Base-by-base conservation (phyloP, 2,797 vertebrate species). In the Sardinella longiceps region DNA sequence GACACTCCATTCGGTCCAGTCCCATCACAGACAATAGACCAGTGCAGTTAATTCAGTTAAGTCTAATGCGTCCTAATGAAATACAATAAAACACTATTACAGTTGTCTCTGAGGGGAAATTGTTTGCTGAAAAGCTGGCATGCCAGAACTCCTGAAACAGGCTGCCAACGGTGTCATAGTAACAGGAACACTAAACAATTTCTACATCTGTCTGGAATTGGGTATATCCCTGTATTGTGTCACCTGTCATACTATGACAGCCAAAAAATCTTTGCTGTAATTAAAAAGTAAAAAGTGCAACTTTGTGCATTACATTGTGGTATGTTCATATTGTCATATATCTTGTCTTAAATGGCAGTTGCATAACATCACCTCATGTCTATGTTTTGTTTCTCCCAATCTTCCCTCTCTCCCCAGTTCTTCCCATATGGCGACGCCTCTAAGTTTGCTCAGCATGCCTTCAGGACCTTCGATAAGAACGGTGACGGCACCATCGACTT, bases 391-490 rank as follows among this genome's bases (percentile, higher is more conserved):
- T 43, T 77, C 70, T 77, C 33, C 33, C 20, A 23, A 43, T 43
- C 43, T 11, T 82, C 28, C 43, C 7, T 84, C 28, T 86, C 83
- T 39, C 87, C 88, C 30, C 89, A 99, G 98, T 99, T 99, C 92
- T 99, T 97, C 88, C 97, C 96, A 0, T 97, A 97, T 0, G 97
- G 97, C 33, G 97, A 97, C 45, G 97, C 97, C 80, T 97, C 97
- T 39, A 97, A 97, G 93, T 97, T 97, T 83, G 97, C 97, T 50
- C 97, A 97, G 89, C 97, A 97, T 0, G 97, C 96, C 63, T 97
- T 97, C 92, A 95, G 97, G 56, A 97, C 97, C 95, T 97, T 97
- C 4, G 97, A 97, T 94, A 97, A 97, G 92, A 97, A 97, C 0
- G 96, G 97, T 1, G 97, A 97, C 0, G 97, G 97, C 83, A 97